A percentile compares a stretch with the other conserved stretches of the same genome.
Evolutionary conservation across 2,797 vertebrate genomes (phyloP).

Genomic region (Rhinella marina): DNA sequence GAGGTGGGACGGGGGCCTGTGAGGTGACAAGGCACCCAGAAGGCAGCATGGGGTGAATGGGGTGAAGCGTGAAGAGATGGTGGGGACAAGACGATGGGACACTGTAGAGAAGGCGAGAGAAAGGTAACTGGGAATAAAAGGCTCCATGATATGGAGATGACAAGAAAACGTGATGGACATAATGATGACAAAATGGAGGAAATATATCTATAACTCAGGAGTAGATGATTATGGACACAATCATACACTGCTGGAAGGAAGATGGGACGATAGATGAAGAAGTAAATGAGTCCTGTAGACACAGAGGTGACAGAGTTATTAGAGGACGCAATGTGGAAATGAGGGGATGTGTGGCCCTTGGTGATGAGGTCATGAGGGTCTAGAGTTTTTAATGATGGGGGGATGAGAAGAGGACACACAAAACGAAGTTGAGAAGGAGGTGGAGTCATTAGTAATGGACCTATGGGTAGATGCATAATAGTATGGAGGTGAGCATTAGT

Average conservation of each 20-base stretch:
- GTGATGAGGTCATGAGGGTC: no score
- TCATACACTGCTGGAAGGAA: background rate
- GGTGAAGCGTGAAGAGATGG: background rate
- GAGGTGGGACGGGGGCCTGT: background rate
- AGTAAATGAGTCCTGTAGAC: no score
- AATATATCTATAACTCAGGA: background rate
- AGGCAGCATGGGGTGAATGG: background rate
- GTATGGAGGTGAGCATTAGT: background rate
- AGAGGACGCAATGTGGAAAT: no score
- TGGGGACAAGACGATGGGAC: background rate
- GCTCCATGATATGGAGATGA: background rate
- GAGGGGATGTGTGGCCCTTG: no score
- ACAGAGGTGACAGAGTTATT: no score
- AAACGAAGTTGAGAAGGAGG: background rate
- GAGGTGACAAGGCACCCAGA: background rate
- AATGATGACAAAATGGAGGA: background rate
- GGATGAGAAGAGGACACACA: background rate
- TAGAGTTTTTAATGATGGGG: background rate
- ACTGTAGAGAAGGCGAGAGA: background rate
- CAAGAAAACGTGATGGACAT: background rate
- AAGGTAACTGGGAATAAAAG: background rate
- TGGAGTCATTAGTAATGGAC: background rate
- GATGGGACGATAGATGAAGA: background rate
- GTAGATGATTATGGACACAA: background rate
- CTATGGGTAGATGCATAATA: background rate